Evolutionary conservation across 2,797 vertebrate species (phyloP).

Genomic region (Molossus alvarezi): DNA sequence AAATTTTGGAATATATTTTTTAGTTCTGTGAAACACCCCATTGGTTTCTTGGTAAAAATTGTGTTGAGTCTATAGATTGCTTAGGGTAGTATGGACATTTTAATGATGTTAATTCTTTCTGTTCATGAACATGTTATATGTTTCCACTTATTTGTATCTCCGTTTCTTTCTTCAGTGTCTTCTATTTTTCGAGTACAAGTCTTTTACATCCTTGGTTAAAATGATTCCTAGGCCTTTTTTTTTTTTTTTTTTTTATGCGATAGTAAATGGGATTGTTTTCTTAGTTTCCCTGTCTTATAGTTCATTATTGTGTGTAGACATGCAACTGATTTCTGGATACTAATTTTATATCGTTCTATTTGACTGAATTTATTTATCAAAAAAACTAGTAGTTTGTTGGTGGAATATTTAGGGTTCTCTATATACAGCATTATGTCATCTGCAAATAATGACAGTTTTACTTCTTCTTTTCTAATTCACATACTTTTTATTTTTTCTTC

Average conservation of each 20-base stretch:
- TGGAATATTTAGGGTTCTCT: not conserved
- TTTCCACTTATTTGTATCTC: not conserved
- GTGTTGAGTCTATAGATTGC: not conserved
- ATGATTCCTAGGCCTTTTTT: not conserved
- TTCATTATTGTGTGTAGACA: not conserved
- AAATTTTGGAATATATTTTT: not conserved
- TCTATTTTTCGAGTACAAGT: not conserved
- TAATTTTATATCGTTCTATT: not conserved
- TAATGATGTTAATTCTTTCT: not conserved
- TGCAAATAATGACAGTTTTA: not conserved
- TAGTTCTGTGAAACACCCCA: not conserved
- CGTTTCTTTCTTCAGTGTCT: not conserved
- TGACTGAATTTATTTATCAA: not conserved
- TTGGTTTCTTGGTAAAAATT: not conserved
- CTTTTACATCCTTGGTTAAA: not conserved
- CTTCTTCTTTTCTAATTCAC: not conserved
- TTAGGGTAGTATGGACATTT: not conserved
- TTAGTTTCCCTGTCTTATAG: not conserved
- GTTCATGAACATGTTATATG: not conserved
- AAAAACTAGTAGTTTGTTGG: not conserved
- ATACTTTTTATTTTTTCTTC: not conserved
- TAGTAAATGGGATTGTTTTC: not conserved
- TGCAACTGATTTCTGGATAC: not conserved
- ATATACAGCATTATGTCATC: not conserved
- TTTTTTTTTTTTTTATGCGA: not conserved